Percentiles rank a stretch among this genome's conserved stretches.
Evolutionary conservation across 2,113 vertebrate species (phyloP).

Genomic region (Seriola rivoliana): DNA sequence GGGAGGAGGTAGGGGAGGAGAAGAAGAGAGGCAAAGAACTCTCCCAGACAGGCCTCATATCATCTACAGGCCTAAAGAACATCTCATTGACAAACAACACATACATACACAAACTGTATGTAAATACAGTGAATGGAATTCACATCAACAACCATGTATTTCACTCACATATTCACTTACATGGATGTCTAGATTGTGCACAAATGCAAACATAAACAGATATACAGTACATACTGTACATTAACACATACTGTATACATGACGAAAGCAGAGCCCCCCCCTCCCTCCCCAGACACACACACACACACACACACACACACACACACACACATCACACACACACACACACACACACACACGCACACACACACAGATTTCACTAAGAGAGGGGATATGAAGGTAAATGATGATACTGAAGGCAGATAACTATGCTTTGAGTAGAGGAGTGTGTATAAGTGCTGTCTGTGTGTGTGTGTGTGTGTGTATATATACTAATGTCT

Average conservation of each 20-base stretch:
- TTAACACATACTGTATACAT: neutral
- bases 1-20: conserved; percentile 55
- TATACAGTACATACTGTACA: neutral
- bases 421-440: conserved; percentile 23
- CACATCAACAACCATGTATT: conserved; percentile 17
- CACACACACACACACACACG: neutral
- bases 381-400: neutral
- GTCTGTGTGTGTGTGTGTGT: conserved; percentile 3
- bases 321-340: neutral
- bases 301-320: neutral
- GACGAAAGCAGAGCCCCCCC: neutral
- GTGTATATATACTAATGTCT: conserved; percentile 3
- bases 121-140: conserved; percentile 18
- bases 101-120: conserved; percentile 5
- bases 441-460: neutral
- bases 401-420: conserved; percentile 5
- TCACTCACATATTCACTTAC: conserved; percentile 3
- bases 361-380: neutral
- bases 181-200: neutral
- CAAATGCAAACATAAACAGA: neutral
- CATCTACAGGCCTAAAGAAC: conserved; percentile 67
- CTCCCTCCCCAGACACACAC: neutral
- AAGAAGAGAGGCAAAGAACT: conserved; percentile 49
- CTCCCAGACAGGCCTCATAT: conserved; percentile 58
- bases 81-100: conserved; percentile 58